A percentile compares a stretch with the other conserved stretches of the same genome.
phyloP scores from a whole-genome alignment of 2,113 vertebrate genomes.

The Siphamia tubifer region DNA sequence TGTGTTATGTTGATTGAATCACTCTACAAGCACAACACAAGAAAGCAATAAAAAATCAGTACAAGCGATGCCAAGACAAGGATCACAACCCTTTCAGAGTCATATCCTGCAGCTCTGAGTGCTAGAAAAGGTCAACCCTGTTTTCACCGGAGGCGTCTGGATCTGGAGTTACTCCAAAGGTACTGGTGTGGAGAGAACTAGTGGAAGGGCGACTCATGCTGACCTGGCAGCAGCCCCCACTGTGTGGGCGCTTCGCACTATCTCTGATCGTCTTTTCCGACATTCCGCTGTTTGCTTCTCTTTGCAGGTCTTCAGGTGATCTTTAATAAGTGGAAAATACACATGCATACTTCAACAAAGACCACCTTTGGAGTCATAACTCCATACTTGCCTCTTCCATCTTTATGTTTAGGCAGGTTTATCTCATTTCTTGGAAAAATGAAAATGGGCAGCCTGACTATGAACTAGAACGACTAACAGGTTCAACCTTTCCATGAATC shows the following conservation, averaged over 20 bases:
- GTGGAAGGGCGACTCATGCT: conserved; percentile 23
- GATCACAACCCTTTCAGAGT: conserved; percentile 59
- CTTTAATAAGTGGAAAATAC: conserved; percentile 48
- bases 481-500: too few species aligned
- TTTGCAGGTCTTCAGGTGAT: neutral
- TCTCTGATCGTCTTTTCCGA: conserved; percentile 27
- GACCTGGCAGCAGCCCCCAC: conserved; percentile 27
- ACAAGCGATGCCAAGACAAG: conserved; percentile 33
- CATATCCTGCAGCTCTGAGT: conserved; percentile 38
- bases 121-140: conserved; percentile 65
- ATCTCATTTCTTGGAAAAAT: conserved; percentile 15
- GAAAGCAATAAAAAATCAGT: conserved; percentile 50
- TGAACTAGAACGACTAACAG: too few species aligned
- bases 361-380: conserved; percentile 39
- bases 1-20: conserved; percentile 10
- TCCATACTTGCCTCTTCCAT: conserved; percentile 28
- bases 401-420: too few species aligned
- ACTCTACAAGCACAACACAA: conserved; percentile 5
- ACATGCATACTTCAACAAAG: conserved; percentile 21
- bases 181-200: conserved; percentile 46
- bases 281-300: conserved; percentile 1
- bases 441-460: too few species aligned
- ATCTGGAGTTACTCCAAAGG: conserved; percentile 51
- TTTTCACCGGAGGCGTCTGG: conserved; percentile 44
- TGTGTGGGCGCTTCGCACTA: conserved; percentile 23